phyloP scores from a whole-genome alignment of 2,113 vertebrate species.

The Neoarius graeffei region DNA sequence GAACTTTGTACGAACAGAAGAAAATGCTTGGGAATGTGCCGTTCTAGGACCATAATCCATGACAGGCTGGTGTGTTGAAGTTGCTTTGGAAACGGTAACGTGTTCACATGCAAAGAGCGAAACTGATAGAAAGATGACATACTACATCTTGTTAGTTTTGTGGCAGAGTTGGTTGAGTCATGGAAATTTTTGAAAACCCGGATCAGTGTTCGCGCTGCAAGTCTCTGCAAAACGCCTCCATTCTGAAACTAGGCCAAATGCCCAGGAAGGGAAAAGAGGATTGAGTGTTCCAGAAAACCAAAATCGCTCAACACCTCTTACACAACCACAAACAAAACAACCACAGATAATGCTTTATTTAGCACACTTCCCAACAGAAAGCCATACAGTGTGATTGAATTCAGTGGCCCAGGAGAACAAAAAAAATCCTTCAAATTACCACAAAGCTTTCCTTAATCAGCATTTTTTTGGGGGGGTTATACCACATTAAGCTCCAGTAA shows the following conservation, averaged over 20 bases:
- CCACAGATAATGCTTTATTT: neutral
- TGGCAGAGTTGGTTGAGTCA: constrained; percentile 44
- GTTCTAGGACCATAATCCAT: neutral
- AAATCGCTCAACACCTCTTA: constrained; percentile 48
- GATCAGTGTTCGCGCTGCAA: constrained; percentile 22
- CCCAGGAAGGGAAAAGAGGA: constrained; percentile 61
- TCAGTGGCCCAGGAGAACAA: constrained; percentile 54
- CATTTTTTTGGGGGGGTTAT: neutral
- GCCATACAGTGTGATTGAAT: constrained; percentile 26
- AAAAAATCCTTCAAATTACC: neutral
- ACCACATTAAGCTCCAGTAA: constrained; percentile 6
- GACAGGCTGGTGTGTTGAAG: neutral
- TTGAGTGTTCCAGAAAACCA: constrained; percentile 51
- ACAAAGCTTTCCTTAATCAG: neutral
- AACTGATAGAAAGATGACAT: neutral
- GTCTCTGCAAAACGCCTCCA: constrained; percentile 21
- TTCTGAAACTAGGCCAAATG: constrained; percentile 66
- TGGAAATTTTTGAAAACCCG: constrained; percentile 44
- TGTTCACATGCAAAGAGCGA: neutral
- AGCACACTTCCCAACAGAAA: neutral
- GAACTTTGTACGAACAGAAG: neutral
- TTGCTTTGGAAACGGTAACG: neutral
- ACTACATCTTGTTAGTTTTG: too few species aligned
- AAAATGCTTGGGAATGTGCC: neutral
- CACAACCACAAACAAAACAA: constrained; percentile 54